phyloP scores from a whole-genome alignment of 2,797 vertebrate species.

The Bradypodion pumilum region DNA sequence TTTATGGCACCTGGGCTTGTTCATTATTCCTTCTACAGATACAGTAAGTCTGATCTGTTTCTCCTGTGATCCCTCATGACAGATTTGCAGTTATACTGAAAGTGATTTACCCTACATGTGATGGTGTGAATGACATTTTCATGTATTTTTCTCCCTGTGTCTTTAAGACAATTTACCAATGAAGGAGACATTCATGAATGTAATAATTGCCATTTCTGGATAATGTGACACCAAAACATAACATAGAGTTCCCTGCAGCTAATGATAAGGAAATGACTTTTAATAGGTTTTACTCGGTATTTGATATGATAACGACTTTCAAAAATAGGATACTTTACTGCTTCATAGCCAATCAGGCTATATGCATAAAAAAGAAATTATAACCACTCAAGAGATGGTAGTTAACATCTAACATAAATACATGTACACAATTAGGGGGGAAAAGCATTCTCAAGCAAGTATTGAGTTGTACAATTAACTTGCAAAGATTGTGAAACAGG shows the following conservation, averaged over 20 bases:
- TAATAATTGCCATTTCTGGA: not conserved
- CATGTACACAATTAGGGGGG: too few species aligned
- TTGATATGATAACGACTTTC: not conserved
- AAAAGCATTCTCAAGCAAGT: too few species aligned
- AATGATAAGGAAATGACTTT: not conserved
- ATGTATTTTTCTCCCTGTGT: not conserved
- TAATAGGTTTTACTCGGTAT: not conserved
- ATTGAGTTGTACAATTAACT: too few species aligned
- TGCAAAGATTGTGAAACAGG: too few species aligned
- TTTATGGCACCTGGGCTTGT: constrained; percentile 20
- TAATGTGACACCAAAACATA: constrained; percentile 12
- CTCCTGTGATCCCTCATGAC: constrained; percentile 20
- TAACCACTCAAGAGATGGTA: too few species aligned
- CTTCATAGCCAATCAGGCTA: too few species aligned
- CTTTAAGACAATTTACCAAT: constrained; percentile 23
- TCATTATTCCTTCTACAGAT: not conserved
- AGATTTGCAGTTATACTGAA: constrained; percentile 33
- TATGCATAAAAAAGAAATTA: too few species aligned
- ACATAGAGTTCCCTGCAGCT: not conserved
- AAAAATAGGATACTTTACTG: too few species aligned
- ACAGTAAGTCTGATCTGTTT: constrained; percentile 3
- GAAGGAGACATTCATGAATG: constrained; percentile 3
- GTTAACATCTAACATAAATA: too few species aligned
- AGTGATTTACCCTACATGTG: not conserved
- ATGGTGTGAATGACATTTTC: not conserved